Percentiles rank a stretch among this genome's conserved stretches.
phyloP scores from a whole-genome alignment of 2,797 vertebrate genomes.

The Siniperca scherzeri region DNA sequence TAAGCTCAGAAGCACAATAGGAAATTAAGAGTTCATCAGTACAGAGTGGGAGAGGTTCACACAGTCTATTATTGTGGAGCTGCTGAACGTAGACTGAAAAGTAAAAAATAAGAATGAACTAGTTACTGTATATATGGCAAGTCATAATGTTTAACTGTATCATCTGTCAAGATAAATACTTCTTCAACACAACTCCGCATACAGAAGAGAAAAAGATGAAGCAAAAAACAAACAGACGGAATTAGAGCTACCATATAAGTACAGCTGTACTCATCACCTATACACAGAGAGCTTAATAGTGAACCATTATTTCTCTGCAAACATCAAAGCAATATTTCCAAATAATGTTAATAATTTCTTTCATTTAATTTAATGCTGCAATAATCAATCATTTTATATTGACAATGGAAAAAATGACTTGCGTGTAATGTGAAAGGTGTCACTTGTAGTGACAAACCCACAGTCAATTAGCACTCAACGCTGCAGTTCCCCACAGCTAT shows the following conservation, averaged over 20 bases:
- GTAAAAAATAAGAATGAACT: background rate
- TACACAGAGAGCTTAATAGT: constrained; percentile 10
- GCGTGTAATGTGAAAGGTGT: background rate
- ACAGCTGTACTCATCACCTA: constrained; percentile 31
- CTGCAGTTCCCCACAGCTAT: too few relatives aligned
- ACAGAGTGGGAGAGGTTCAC: constrained; percentile 15
- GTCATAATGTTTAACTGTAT: background rate
- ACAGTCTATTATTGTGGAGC: constrained; percentile 16
- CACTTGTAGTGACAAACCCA: background rate
- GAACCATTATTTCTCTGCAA: constrained; percentile 13
- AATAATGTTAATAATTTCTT: background rate
- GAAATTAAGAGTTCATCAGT: constrained; percentile 31
- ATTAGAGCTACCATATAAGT: constrained; percentile 11
- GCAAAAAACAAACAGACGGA: background rate
- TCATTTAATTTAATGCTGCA: background rate
- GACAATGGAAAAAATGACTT: background rate
- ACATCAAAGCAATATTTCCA: constrained; percentile 18
- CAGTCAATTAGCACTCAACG: background rate
- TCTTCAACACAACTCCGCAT: constrained; percentile 2
- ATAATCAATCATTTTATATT: background rate
- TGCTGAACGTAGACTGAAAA: background rate
- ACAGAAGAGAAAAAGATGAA: background rate
- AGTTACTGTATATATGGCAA: background rate
- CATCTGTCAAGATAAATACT: background rate
- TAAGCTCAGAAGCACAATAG: constrained; percentile 30